These are phyloP conservation scores for Acrobasis suavella DNA, from an alignment of 2,888 invertebrate genomes.

Conservation along the genomic window DNA sequence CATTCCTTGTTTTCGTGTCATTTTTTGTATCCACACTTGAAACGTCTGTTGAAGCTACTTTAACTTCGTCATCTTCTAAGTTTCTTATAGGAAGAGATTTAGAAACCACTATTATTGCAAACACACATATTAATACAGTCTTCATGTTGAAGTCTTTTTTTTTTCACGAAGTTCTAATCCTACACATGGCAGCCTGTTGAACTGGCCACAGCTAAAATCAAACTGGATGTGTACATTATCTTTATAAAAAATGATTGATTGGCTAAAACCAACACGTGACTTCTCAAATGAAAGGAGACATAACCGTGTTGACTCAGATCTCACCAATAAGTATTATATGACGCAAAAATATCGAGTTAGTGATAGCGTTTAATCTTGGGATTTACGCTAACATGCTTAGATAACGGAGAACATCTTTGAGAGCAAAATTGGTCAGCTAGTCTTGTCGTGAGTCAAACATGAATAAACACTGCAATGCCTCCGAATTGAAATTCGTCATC, in stretches of 20 bases:
- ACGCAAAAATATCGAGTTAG: background rate
- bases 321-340: background rate
- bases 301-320: background rate
- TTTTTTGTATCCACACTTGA: conserved; percentile 14
- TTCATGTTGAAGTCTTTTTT: conserved; percentile 37
- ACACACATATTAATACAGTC: conserved; percentile 33
- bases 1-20: conserved; percentile 22
- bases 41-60: conserved; percentile 11
- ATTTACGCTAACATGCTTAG: background rate
- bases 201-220: background rate
- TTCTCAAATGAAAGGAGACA: background rate
- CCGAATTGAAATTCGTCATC: no score
- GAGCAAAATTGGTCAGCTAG: background rate
- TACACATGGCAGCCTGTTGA: conserved; percentile 11
- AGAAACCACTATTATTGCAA: conserved; percentile 34
- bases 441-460: no score
- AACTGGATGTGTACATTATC: conserved; percentile 9
- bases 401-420: background rate
- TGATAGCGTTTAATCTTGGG: conserved; percentile 7
- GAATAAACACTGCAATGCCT: no score
- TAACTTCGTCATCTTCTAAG: conserved; percentile 19
- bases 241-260: conserved; percentile 2
- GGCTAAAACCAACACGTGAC: conserved; percentile 1
- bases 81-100: conserved; percentile 39
- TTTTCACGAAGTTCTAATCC: conserved; percentile 10